phyloP scores from a whole-genome alignment of 2,888 invertebrate species.

The Cephus pygmeus region DNA sequence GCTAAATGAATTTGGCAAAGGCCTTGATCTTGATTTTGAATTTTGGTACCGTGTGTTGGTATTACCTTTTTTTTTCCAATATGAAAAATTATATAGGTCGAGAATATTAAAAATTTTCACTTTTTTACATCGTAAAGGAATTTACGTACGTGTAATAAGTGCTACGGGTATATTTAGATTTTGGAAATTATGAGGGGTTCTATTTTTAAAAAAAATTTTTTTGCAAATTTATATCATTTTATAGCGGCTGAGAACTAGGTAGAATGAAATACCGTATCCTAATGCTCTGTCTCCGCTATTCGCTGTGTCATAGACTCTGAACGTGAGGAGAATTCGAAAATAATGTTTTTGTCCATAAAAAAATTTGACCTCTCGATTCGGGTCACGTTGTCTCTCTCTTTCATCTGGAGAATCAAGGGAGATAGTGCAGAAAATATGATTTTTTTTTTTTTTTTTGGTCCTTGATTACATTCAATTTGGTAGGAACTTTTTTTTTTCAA shows the following conservation, averaged over 20 bases:
- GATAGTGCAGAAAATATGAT: neutral
- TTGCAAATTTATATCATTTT: neutral
- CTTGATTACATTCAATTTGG: too few species aligned
- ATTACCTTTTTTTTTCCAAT: too few species aligned
- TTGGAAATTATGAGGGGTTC: too few species aligned
- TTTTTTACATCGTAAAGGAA: too few species aligned
- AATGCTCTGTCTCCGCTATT: neutral
- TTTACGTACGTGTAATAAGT: too few species aligned
- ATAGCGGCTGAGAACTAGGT: neutral
- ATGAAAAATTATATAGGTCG: too few species aligned
- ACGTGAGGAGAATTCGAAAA: neutral
- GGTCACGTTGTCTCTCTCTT: neutral
- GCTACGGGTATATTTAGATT: too few species aligned
- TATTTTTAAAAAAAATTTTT: too few species aligned
- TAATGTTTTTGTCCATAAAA: neutral
- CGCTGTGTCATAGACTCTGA: neutral
- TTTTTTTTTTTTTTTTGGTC: too few species aligned
- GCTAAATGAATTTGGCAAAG: constrained; percentile 4
- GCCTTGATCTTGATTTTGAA: constrained; percentile 42
- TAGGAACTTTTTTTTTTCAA: too few species aligned
- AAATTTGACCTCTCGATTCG: neutral
- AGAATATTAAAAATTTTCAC: too few species aligned
- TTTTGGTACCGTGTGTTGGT: neutral
- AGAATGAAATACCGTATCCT: neutral
- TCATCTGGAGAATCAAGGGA: neutral